Percentiles rank a stretch among this genome's conserved stretches.
phyloP scores from a whole-genome alignment of 1,140 invertebrate genomes.

The Pogonomyrmex californicus region DNA sequence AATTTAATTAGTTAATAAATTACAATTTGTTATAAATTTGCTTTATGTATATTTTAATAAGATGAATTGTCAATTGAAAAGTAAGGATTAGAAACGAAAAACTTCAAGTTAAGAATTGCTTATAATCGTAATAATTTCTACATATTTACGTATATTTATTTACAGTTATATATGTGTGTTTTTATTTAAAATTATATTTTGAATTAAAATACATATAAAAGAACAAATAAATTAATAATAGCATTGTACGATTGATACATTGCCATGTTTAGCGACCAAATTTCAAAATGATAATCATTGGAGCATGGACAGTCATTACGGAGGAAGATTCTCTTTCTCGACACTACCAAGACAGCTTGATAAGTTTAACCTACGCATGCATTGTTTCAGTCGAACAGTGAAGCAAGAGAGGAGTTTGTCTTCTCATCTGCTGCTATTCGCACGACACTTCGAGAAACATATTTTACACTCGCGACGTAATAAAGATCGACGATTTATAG shows the following conservation, averaged over 20 bases:
- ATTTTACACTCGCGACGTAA: constrained; percentile 21
- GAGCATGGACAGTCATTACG: constrained; percentile 21
- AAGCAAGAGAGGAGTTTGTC: constrained; percentile 57
- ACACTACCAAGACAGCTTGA: constrained; percentile 60
- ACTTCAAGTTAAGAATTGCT: not conserved
- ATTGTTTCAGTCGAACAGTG: constrained; percentile 63
- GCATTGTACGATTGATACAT: not conserved
- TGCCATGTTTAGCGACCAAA: not conserved
- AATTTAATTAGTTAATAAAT: not conserved
- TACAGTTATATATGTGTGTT: not conserved
- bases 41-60: not conserved
- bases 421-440: constrained; percentile 61
- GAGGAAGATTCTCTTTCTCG: constrained; percentile 56
- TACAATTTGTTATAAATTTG: not conserved
- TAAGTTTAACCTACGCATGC: constrained; percentile 66
- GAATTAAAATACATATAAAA: not conserved
- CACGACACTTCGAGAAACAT: constrained; percentile 14
- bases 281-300: constrained; percentile 26
- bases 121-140: not conserved
- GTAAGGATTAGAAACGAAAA: not conserved
- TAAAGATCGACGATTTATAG: constrained; percentile 15
- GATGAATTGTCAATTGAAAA: not conserved
- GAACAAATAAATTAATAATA: not conserved
- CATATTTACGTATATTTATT: not conserved
- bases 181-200: not conserved